These are phyloP conservation scores for Ctenosaura bakeri DNA, from an alignment of 2,797 vertebrate species.

Conservation along the genomic window DNA sequence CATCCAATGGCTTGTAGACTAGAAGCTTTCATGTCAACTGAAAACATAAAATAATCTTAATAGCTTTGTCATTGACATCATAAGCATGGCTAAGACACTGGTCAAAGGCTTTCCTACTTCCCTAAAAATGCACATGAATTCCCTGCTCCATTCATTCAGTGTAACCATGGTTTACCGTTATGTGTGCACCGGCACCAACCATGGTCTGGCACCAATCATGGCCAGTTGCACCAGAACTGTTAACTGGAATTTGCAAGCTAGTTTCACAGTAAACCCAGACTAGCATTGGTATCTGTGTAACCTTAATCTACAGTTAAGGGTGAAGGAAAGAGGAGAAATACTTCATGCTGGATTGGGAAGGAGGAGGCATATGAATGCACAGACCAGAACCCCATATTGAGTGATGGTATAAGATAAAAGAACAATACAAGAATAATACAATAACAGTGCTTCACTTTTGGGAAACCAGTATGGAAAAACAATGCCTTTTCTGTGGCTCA, in stretches of 20 bases:
- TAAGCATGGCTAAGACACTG: not conserved
- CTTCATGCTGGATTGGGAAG: not conserved
- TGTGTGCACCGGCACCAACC: not conserved
- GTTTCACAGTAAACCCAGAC: not conserved
- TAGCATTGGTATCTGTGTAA: no score
- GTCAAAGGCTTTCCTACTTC: no score
- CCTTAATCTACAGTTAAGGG: not conserved
- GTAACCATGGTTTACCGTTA: not conserved
- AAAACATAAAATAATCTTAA: not conserved
- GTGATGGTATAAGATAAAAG: no score
- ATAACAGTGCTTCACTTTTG: not conserved
- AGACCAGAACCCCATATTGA: no score
- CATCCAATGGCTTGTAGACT: not conserved
- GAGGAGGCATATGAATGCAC: no score
- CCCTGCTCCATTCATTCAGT: not conserved
- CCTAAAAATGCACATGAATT: no score
- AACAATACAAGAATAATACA: no score
- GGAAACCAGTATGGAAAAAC: not conserved
- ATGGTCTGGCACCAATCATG: no score
- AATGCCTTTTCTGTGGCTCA: not conserved
- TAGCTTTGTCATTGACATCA: not conserved
- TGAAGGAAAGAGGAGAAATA: not conserved
- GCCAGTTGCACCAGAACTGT: no score
- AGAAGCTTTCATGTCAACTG: not conserved
- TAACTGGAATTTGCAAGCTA: not conserved